Percentiles rank a stretch among this genome's conserved stretches.
Evolutionary conservation across 2,113 vertebrate species (phyloP).

Genomic region (Pseudopodoces humilis): DNA sequence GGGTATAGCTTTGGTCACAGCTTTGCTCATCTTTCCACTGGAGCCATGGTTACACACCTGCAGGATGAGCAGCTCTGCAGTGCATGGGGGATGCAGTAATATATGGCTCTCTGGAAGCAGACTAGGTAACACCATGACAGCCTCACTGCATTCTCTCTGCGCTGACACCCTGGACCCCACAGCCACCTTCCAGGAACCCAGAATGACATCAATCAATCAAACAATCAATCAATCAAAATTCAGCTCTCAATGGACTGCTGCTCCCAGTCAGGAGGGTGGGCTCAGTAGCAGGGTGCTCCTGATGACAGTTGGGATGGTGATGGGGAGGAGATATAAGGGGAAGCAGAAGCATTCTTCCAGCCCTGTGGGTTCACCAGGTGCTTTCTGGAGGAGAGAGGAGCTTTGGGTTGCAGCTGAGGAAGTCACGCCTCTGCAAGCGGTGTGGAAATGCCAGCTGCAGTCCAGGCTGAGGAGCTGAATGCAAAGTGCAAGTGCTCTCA

Average conservation of each 20-base stretch:
- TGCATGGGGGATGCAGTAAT: background rate
- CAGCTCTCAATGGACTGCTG: background rate
- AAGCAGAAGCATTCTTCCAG: background rate
- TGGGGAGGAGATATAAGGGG: background rate
- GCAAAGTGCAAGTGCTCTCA: background rate
- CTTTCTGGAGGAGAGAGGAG: background rate
- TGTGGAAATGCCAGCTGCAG: background rate
- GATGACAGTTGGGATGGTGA: rapidly evolving
- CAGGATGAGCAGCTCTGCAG: background rate
- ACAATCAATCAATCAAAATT: background rate
- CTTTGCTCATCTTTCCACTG: background rate
- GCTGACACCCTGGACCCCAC: background rate
- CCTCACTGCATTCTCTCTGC: background rate
- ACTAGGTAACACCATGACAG: background rate
- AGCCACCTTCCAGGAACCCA: background rate
- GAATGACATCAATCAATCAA: background rate
- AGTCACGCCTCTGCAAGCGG: background rate
- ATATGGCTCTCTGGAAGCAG: background rate
- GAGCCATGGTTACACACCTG: background rate
- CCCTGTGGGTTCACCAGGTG: background rate
- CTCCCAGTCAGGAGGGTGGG: background rate
- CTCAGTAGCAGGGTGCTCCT: background rate
- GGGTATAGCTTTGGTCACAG: background rate
- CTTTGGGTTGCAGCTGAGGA: background rate
- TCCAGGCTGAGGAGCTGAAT: background rate